phyloP scores from a whole-genome alignment of 2,888 invertebrate species.

The Petrolisthes cinctipes region DNA sequence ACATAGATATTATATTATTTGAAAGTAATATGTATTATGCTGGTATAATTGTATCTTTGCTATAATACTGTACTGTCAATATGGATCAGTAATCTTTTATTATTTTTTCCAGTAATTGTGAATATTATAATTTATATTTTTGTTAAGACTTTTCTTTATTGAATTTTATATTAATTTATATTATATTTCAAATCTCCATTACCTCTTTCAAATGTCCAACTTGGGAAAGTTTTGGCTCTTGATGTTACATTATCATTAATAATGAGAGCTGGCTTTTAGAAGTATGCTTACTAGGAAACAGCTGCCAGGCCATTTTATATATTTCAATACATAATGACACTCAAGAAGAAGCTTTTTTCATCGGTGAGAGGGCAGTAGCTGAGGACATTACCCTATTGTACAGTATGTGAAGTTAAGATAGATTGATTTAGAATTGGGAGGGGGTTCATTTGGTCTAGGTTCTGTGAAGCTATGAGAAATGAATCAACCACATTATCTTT shows the following conservation, averaged over 20 bases:
- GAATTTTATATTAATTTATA: neutral
- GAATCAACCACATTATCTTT: too few species aligned
- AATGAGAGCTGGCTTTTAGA: neutral
- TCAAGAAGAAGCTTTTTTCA: neutral
- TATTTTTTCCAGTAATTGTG: neutral
- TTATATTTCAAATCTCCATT: neutral
- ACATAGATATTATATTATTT: slow-evolving; percentile 13
- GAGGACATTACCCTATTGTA: neutral
- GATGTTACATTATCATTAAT: slow-evolving; percentile 21
- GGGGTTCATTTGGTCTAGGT: too few species aligned
- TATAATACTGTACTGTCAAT: slow-evolving; percentile 9
- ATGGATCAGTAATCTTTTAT: neutral
- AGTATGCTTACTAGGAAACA: neutral
- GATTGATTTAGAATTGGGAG: too few species aligned
- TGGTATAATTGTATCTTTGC: neutral
- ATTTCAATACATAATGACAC: neutral
- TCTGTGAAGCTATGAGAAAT: too few species aligned
- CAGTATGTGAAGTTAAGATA: too few species aligned
- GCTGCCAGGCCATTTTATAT: slow-evolving; percentile 1
- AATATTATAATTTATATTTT: neutral
- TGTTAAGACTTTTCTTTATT: neutral
- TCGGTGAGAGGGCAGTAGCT: neutral
- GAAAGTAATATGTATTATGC: slow-evolving; percentile 3
- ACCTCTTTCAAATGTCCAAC: slow-evolving; percentile 11
- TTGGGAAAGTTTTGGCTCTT: slow-evolving; percentile 27